Evolutionary conservation across 2,888 invertebrate genomes (phyloP).

Genomic region (Phania funesta): DNA sequence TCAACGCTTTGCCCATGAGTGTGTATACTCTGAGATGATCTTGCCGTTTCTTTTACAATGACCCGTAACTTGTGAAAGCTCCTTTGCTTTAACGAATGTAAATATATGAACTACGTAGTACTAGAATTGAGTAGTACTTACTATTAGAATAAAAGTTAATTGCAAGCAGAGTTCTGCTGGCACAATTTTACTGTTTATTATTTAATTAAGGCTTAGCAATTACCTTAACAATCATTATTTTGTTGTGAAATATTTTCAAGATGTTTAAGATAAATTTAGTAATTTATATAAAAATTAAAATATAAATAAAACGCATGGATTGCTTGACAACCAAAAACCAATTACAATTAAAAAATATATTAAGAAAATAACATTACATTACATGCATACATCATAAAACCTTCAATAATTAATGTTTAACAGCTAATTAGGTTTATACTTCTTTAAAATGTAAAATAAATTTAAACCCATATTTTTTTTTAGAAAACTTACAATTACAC

Average conservation of each 20-base stretch:
- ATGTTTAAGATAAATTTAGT: conserved; percentile 10
- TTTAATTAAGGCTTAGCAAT: conserved; percentile 30
- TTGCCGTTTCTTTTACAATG: conserved; percentile 19
- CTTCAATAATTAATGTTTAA: conserved; percentile 59
- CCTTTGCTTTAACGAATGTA: conserved; percentile 20
- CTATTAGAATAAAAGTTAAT: conserved; percentile 12
- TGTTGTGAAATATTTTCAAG: conserved; percentile 17
- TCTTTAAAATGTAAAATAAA: conserved; percentile 20
- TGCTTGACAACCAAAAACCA: conserved; percentile 36
- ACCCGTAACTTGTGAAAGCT: conserved; percentile 22
- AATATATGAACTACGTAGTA: conserved; percentile 13
- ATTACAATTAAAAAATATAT: neutral
- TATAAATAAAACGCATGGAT: neutral
- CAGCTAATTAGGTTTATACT: neutral
- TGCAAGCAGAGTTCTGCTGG: conserved; percentile 30
- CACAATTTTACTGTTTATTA: conserved; percentile 10
- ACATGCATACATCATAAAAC: conserved; percentile 59
- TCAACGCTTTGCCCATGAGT: neutral
- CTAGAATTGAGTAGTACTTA: conserved; percentile 51
- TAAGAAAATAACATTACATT: conserved; percentile 11
- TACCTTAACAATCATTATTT: neutral
- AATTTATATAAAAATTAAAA: conserved; percentile 14
- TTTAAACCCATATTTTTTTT: conserved; percentile 37
- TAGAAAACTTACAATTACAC: conserved; percentile 51
- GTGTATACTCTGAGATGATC: conserved; percentile 3